Evolutionary conservation across 2,113 vertebrate species (phyloP), one percentile per base, ranked within the genome.

Genomic region (Dipodomys merriami): DNA sequence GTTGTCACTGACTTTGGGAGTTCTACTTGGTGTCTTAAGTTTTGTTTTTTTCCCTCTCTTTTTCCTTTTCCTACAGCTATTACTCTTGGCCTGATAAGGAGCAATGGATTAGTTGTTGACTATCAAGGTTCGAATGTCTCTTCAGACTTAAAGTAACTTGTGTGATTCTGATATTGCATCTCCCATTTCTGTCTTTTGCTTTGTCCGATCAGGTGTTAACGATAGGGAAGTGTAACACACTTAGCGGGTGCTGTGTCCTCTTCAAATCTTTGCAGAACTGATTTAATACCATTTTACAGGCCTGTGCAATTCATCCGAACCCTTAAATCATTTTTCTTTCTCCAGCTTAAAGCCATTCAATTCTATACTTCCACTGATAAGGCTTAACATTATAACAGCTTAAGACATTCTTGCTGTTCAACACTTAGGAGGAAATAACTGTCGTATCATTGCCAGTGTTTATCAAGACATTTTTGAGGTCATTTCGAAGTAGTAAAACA

Each of bases 151-250:
- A 76, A 97, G 90, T 80, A 80, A 95, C 53, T 72, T 49, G 84
- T 84, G 92, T 19, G 25, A 94, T 89, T 94, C 96, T 97, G 96
- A 97, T 90, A 90, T 97, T 96, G 94, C 91, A 83, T 95, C 89
- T 97, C 87, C 74, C 86, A 94, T 97, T 97, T 95, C 62, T 89
- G 74, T 97, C 94, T 95, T 82, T 94, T 96, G 72, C 91, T 90
- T 81, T 97, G 91, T 93, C 95, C 97, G 97, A 91, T 98, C 96
- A 97, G 96, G 90, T 4, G 46, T 86, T 97, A 97, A 97, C 96
- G 96, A 93, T 83, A 95, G 12, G 88, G 88, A 97, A 97, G 95
- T 95, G 23, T 83, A 97, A 83, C 79, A 88, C 93, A 92, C 96
- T 97, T 97, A 79, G 65, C 95, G 95, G 95, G 92, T 93, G 95